Conservation (phyloP, 2,888 invertebrate species). For the Celastrina argiolus region DNA sequence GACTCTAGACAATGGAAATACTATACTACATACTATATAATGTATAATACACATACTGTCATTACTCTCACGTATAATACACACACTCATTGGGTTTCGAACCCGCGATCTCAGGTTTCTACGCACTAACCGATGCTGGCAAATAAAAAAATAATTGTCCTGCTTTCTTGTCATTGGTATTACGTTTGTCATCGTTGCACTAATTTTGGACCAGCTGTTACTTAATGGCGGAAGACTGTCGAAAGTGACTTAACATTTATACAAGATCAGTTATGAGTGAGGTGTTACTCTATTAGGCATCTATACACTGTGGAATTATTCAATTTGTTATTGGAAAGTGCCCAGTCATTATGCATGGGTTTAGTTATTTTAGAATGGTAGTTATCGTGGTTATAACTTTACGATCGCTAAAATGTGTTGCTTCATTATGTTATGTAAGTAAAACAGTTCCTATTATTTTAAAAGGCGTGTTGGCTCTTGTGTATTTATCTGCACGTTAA, state of each 20-base stretch:
- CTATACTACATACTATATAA: no score
- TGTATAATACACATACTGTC: no score
- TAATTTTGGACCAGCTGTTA: no score
- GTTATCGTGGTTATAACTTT: constrained; percentile 10
- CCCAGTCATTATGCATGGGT: not conserved
- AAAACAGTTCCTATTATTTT: constrained; percentile 1
- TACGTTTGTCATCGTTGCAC: no score
- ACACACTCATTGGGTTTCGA: no score
- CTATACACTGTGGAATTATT: not conserved
- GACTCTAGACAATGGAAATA: no score
- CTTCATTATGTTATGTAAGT: constrained; percentile 11
- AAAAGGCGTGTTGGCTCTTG: constrained; percentile 4
- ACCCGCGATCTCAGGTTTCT: no score
- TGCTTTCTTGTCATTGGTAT: no score
- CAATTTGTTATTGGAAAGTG: constrained; percentile 17
- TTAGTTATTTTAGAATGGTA: constrained; percentile 10
- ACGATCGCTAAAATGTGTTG: constrained; percentile 11
- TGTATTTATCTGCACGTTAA: constrained; percentile 5
- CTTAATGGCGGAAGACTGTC: not conserved
- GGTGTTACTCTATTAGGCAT: constrained; percentile 1
- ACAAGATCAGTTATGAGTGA: not conserved
- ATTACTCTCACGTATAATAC: no score
- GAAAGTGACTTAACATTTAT: not conserved
- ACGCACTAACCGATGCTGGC: no score
- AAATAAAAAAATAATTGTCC: no score